Conservation (phyloP, 2,888 invertebrate species). For the Pycnomerus fuliginosus region DNA sequence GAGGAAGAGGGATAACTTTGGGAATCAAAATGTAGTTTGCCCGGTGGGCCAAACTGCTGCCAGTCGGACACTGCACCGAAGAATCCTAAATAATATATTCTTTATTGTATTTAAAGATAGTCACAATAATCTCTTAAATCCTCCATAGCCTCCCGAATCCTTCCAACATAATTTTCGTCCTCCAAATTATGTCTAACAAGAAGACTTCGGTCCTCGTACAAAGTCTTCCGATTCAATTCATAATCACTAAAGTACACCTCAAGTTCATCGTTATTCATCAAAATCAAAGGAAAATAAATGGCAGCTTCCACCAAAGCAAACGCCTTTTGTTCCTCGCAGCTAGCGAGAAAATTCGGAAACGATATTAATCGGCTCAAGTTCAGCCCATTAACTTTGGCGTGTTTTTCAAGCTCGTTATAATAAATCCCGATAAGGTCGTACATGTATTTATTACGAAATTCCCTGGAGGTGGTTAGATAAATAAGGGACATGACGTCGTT, state of each 20-base stretch:
- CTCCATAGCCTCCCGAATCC: constrained; percentile 34
- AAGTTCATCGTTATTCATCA: constrained; percentile 32
- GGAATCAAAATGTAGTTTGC: no score
- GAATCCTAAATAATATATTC: no score
- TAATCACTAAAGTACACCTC: constrained; percentile 34
- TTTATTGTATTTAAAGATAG: constrained; percentile 16
- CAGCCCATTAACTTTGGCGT: constrained; percentile 33
- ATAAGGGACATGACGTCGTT: constrained; percentile 59
- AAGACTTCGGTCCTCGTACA: constrained; percentile 39
- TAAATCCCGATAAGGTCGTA: constrained; percentile 43
- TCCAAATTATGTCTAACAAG: constrained; percentile 36
- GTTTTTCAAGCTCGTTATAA: constrained; percentile 41
- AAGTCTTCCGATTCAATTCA: constrained; percentile 31
- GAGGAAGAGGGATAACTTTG: no score
- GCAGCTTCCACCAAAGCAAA: constrained; percentile 41
- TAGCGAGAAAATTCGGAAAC: constrained; percentile 41
- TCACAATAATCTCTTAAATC: constrained; percentile 41
- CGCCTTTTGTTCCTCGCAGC: constrained; percentile 43
- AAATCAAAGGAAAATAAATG: constrained; percentile 42
- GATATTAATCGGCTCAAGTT: constrained; percentile 34
- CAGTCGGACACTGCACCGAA: no score
- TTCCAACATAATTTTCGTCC: constrained; percentile 32
- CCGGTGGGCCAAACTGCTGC: no score
- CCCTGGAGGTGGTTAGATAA: constrained; percentile 40
- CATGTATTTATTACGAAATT: constrained; percentile 37